phyloP scores from a whole-genome alignment of 2,888 invertebrate species.

The Lochmaea capreae region DNA sequence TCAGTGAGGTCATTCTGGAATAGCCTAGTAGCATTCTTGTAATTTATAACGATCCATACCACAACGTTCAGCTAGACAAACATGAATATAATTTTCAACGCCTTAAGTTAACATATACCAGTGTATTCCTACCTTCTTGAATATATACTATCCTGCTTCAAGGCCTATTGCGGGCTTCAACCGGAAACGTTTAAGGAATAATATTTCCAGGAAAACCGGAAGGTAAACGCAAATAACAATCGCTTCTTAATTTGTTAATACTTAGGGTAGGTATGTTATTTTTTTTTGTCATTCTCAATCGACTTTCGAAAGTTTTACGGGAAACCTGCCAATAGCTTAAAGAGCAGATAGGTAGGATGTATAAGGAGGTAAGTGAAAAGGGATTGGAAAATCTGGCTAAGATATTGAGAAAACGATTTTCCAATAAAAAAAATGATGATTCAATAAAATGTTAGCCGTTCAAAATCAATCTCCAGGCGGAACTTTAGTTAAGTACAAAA shows the following conservation, averaged over 20 bases:
- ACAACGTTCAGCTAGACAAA: too few relatives aligned
- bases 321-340: slow-evolving; percentile 37
- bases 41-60: too few relatives aligned
- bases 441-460: too few relatives aligned
- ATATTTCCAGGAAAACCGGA: slow-evolving; percentile 30
- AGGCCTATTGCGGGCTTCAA: slow-evolving; percentile 33
- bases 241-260: slow-evolving; percentile 31
- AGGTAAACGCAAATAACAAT: slow-evolving; percentile 21
- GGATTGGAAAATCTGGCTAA: neutral
- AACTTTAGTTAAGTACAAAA: too few relatives aligned
- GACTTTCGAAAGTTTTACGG: slow-evolving; percentile 32
- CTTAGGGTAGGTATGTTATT: slow-evolving; percentile 2
- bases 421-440: neutral
- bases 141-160: slow-evolving; percentile 12
- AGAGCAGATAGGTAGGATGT: slow-evolving; percentile 17
- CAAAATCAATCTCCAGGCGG: too few relatives aligned
- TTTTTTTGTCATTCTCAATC: slow-evolving; percentile 25
- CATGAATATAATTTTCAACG: too few relatives aligned
- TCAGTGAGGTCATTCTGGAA: too few relatives aligned
- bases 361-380: slow-evolving; percentile 10
- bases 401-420: neutral
- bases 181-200: slow-evolving; percentile 35
- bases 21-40: too few relatives aligned
- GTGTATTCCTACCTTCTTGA: slow-evolving; percentile 4
- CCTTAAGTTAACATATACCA: neutral